Conservation (phyloP, 2,797 vertebrate genomes). For the Iguana delicatissima region DNA sequence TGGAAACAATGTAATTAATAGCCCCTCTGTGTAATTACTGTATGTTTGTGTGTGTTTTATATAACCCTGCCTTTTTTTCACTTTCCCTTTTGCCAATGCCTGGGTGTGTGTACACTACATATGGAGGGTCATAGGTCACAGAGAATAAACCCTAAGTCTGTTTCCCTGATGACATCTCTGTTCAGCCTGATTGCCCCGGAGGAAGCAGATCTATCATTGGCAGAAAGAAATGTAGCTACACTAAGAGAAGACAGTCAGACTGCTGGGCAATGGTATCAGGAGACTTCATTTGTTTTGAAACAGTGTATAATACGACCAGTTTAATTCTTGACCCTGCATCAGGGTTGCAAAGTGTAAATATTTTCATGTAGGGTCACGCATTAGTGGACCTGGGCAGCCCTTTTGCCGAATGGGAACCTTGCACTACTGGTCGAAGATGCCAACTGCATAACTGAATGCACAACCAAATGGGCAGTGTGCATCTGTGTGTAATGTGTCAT, state of each 20-base stretch:
- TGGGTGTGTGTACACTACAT: constrained; percentile 58
- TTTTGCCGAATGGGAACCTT: too few relatives aligned
- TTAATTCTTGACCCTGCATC: constrained; percentile 14
- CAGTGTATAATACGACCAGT: constrained; percentile 10
- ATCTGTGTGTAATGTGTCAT: too few relatives aligned
- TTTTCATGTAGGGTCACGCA: too few relatives aligned
- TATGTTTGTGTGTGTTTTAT: constrained; percentile 43
- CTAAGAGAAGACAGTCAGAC: neutral
- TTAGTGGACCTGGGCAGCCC: too few relatives aligned
- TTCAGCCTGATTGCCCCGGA: fast-evolving
- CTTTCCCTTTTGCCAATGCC: constrained; percentile 47
- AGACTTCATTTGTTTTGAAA: neutral
- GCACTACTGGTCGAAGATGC: too few relatives aligned
- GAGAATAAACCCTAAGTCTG: constrained; percentile 19
- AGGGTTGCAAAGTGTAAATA: too few relatives aligned
- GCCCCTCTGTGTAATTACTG: constrained; percentile 72
- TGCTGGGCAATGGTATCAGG: neutral
- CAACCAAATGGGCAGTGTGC: too few relatives aligned
- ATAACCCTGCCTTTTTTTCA: constrained; percentile 52
- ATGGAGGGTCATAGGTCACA: constrained; percentile 26
- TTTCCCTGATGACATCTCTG: constrained; percentile 38
- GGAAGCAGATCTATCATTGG: constrained; percentile 34
- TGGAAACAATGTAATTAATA: constrained; percentile 81
- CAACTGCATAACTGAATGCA: too few relatives aligned
- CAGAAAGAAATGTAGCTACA: neutral